Evolutionary conservation across 2,797 vertebrate species (phyloP).

Genomic region (Podargus strigoides): DNA sequence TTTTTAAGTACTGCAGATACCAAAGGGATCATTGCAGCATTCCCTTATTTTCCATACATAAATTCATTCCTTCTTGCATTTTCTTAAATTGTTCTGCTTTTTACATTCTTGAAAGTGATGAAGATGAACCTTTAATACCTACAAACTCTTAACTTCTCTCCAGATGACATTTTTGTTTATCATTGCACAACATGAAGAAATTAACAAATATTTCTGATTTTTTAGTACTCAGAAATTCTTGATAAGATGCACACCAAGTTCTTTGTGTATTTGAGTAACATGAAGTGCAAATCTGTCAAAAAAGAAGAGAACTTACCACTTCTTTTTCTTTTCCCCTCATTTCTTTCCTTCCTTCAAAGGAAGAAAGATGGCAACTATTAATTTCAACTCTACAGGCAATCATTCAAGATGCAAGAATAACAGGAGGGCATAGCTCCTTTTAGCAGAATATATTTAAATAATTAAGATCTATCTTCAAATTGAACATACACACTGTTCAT

Average conservation of each 20-base stretch:
- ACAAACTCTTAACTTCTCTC: not conserved
- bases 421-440: not conserved
- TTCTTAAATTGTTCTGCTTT: not conserved
- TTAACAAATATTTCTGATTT: not conserved
- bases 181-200: not conserved
- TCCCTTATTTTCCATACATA: not conserved
- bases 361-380: not conserved
- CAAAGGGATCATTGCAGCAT: not conserved
- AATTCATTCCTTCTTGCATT: not conserved
- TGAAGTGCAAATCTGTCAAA: not conserved
- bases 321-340: not conserved
- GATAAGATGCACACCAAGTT: not conserved
- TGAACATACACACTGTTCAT: not conserved
- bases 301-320: not conserved
- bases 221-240: not conserved
- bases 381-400: not conserved
- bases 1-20: not conserved
- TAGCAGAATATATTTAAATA: not conserved
- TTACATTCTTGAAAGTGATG: not conserved
- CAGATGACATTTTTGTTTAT: not conserved
- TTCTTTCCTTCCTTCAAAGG: not conserved
- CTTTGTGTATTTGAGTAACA: not conserved
- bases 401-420: not conserved
- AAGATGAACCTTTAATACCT: not conserved
- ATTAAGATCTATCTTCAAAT: not conserved